Base-by-base conservation (phyloP, 2,797 vertebrate genomes). In the Sebastes iracundus region DNA sequence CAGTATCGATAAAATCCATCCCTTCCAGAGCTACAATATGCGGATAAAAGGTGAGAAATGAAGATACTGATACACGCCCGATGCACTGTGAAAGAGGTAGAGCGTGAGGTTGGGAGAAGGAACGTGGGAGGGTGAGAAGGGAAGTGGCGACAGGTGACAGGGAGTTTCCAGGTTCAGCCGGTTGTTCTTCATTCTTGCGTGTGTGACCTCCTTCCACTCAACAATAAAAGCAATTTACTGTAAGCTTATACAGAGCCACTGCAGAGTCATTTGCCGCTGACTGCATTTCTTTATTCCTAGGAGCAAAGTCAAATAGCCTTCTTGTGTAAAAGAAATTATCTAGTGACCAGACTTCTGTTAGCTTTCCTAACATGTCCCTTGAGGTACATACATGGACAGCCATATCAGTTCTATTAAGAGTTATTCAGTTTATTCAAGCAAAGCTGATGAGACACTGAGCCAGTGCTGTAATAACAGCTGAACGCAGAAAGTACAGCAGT, bases 181-280 rank as follows among this genome's bases (percentile, higher is more conserved):
- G 85, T 83, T 90, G 64, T 83, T 87, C 80, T 82, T 81, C 79
- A 91, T 89, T 89, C 81, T 62, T 78, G 25, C 16, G 42, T 46
- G 38, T 55, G 61, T 70, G 53, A 67, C 62, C 63, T 77, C 63
- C 38, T 80, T 84, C 64, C 53, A 67, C 81, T 84, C 52, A 74
- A 81, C 70, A 83, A 71, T 33, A 79, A 71, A 76, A 79, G 49
- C 77, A 79, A 80, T 82, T 85, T 69, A 53, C 49, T 53, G 49
- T 53, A 59, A 55, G 76, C 53, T 35, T 32, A 62, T 32, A 62
- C 28, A 79, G 69, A 78, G 78, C 69, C 1, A 13, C 56, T 38
- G 16, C 62, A 59, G 76, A 72, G 73, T 70, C 62, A 79, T 86
- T 83, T 78, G 78, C 64, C 38, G 76, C 69, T 20, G 63, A 79